phyloP scores from a whole-genome alignment of 2,797 vertebrate species.

The Harpagifer antarcticus region DNA sequence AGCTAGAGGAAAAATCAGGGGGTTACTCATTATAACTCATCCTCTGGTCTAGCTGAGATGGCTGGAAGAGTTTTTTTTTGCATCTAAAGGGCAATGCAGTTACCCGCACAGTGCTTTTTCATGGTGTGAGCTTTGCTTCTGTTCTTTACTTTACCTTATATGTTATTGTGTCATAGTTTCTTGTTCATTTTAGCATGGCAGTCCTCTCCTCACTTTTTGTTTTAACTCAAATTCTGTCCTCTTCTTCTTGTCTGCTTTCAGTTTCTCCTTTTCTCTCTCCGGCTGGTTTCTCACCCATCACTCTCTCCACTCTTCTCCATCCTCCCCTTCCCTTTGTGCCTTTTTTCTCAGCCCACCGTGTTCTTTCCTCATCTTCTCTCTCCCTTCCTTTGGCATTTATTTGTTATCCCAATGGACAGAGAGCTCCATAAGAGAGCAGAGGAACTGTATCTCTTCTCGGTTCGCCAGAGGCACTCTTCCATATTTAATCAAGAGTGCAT shows the following conservation, averaged over 20 bases:
- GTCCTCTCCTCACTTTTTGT: conserved; percentile 4
- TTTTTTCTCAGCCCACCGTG: conserved; percentile 11
- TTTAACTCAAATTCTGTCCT: conserved; percentile 21
- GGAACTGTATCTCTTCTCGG: conserved; percentile 67
- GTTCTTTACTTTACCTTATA: conserved; percentile 34
- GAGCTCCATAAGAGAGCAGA: conserved; percentile 57
- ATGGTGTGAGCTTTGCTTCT: conserved; percentile 10
- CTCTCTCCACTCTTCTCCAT: background rate
- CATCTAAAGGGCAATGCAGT: conserved; percentile 13
- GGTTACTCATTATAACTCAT: too few relatives aligned
- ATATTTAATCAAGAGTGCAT: conserved; percentile 84
- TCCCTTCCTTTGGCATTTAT: background rate
- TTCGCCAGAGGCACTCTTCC: conserved; percentile 76
- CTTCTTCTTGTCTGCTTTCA: background rate
- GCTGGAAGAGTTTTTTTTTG: background rate
- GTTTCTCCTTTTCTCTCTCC: conserved; percentile 12
- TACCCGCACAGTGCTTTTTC: conserved; percentile 5
- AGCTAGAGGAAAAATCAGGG: too few relatives aligned
- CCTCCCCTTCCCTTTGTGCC: conserved; percentile 14
- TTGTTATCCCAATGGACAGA: conserved; percentile 18
- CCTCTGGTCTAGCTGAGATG: background rate
- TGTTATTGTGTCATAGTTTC: conserved; percentile 22
- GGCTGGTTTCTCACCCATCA: conserved; percentile 10
- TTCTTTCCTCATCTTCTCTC: conserved; percentile 20
- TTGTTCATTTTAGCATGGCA: conserved; percentile 16